A percentile compares a stretch with the other conserved stretches of the same genome.
Evolutionary conservation across 1,140 invertebrate genomes (phyloP).

Genomic region (Listronotus bonariensis): DNA sequence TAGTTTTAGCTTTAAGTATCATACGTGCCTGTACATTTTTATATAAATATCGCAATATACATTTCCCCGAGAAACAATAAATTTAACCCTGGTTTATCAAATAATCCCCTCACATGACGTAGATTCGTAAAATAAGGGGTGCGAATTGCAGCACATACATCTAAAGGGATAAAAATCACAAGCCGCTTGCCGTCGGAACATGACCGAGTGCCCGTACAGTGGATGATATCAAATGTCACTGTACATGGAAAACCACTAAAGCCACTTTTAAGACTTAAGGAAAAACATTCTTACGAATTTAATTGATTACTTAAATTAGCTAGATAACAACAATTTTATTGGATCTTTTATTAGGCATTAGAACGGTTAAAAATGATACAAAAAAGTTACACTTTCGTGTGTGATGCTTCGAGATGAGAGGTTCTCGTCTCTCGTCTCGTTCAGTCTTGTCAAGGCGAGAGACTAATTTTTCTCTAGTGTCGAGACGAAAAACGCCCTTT

Average conservation of each 20-base stretch:
- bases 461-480: too few species aligned
- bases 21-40: too few species aligned
- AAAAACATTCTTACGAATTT: conserved; percentile 21
- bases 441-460: too few species aligned
- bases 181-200: conserved; percentile 32
- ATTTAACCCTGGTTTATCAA: conserved; percentile 35
- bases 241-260: conserved; percentile 34
- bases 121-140: conserved; percentile 21
- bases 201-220: conserved; percentile 33
- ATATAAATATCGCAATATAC: too few species aligned
- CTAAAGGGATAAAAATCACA: conserved; percentile 34
- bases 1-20: too few species aligned
- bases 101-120: conserved; percentile 17
- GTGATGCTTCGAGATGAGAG: too few species aligned
- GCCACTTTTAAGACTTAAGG: conserved; percentile 14
- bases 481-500: too few species aligned
- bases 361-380: too few species aligned
- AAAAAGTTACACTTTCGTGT: too few species aligned
- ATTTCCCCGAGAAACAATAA: too few species aligned
- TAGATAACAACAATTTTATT: background rate
- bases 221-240: conserved; percentile 30
- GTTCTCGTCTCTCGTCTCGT: too few species aligned
- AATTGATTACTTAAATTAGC: conserved; percentile 25
- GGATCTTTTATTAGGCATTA: too few species aligned
- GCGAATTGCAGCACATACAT: conserved; percentile 29